phyloP scores from a whole-genome alignment of 2,113 vertebrate genomes.

The Tragelaphus scriptus region DNA sequence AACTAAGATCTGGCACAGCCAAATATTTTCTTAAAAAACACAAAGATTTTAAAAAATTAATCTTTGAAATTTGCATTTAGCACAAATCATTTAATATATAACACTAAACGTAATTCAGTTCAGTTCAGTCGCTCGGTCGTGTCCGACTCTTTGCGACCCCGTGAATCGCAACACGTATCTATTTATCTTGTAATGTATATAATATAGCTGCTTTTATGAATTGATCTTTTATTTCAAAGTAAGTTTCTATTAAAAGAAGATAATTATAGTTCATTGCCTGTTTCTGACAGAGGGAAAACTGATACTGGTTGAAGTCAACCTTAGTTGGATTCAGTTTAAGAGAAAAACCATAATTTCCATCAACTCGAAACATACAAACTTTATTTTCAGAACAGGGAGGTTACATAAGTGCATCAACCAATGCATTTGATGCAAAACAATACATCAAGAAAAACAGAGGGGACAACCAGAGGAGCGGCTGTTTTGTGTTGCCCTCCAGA shows the following conservation, averaged over 20 bases:
- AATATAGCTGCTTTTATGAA: conserved; percentile 69
- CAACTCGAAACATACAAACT: conserved; percentile 55
- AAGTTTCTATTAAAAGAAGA: conserved; percentile 74
- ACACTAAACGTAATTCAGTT: background rate
- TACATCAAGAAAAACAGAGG: background rate
- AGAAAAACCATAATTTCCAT: conserved; percentile 65
- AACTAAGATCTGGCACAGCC: background rate
- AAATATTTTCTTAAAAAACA: background rate
- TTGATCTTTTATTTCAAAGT: conserved; percentile 73
- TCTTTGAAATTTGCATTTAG: background rate
- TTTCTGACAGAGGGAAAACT: conserved; percentile 71
- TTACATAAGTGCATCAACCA: conserved; percentile 24
- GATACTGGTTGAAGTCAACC: conserved; percentile 61
- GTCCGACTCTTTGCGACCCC: no score
- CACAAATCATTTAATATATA: background rate
- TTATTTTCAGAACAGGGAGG: conserved; percentile 15
- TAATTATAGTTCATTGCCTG: conserved; percentile 67
- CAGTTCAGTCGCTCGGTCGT: no score
- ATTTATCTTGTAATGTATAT: conserved; percentile 60
- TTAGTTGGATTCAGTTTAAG: conserved; percentile 57
- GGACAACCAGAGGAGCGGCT: background rate
- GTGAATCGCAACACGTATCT: background rate
- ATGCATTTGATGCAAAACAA: background rate
- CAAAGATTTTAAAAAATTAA: background rate
- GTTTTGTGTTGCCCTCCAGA: background rate